Conservation (phyloP, 2,888 invertebrate species). For the Cheilosia scutellata region DNA sequence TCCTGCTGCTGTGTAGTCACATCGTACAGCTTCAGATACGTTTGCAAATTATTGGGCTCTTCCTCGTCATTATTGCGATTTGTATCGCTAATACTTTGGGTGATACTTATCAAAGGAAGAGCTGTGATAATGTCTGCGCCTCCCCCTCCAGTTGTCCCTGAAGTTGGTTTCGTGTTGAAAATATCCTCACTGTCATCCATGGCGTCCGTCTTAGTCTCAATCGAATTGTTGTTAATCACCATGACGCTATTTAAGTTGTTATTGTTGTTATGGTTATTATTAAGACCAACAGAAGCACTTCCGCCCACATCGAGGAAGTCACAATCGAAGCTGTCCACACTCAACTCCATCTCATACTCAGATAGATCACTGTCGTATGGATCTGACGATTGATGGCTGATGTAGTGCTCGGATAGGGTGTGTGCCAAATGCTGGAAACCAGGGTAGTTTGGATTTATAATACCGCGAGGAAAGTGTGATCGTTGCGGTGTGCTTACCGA, state of each 20-base stretch:
- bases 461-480: slow-evolving; percentile 87
- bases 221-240: slow-evolving; percentile 65
- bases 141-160: slow-evolving; percentile 15
- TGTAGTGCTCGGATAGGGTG: slow-evolving; percentile 85
- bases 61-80: slow-evolving; percentile 70
- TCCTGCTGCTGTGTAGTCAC: slow-evolving; percentile 67
- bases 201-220: slow-evolving; percentile 54
- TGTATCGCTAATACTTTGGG: slow-evolving; percentile 57
- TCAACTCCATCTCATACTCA: slow-evolving; percentile 81
- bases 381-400: slow-evolving; percentile 82
- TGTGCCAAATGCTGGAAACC: slow-evolving; percentile 93
- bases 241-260: slow-evolving; percentile 69
- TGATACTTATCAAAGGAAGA: slow-evolving; percentile 60
- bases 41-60: slow-evolving; percentile 57
- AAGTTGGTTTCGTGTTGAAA: slow-evolving; percentile 26
- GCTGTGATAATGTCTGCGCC: slow-evolving; percentile 20
- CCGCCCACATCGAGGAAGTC: slow-evolving; percentile 54
- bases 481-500: slow-evolving; percentile 78
- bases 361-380: slow-evolving; percentile 82
- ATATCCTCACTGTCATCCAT: slow-evolving; percentile 59
- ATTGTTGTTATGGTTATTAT: slow-evolving; percentile 64
- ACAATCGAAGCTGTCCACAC: slow-evolving; percentile 79
- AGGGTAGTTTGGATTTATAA: slow-evolving; percentile 93
- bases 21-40: slow-evolving; percentile 64
- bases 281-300: slow-evolving; percentile 9